Evolutionary conservation across 2,113 vertebrate species (phyloP).

Genomic region (Eretmochelys imbricata): DNA sequence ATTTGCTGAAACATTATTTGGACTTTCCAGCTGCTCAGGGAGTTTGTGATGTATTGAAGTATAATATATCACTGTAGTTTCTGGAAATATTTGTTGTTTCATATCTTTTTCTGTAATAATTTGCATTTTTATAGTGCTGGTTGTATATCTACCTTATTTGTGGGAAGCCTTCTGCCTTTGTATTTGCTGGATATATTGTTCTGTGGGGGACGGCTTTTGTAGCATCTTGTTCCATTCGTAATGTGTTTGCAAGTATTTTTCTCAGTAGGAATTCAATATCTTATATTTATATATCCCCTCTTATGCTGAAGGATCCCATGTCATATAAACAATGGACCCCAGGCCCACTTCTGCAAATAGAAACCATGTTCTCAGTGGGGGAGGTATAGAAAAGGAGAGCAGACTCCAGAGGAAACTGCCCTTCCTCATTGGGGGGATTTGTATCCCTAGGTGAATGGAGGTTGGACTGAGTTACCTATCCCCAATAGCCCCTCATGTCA

Average conservation of each 20-base stretch:
- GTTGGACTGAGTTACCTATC: background rate
- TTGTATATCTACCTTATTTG: background rate
- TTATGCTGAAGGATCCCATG: background rate
- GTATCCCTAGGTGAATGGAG: background rate
- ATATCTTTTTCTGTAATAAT: background rate
- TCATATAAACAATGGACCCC: background rate
- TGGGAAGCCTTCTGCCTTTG: background rate
- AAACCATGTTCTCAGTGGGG: background rate
- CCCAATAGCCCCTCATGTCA: background rate
- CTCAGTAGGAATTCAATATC: background rate
- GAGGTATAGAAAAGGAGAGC: rapidly evolving
- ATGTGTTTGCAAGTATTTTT: background rate
- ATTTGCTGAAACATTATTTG: background rate
- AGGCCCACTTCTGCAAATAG: background rate
- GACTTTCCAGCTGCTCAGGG: background rate
- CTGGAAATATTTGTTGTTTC: background rate
- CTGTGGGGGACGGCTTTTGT: rapidly evolving
- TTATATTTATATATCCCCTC: background rate
- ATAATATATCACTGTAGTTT: background rate
- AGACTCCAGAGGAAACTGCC: background rate
- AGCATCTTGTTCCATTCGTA: background rate
- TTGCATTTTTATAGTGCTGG: background rate
- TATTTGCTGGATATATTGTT: background rate
- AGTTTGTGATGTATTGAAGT: background rate
- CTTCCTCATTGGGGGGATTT: background rate